These are phyloP conservation scores for Alloscopus bannaensis DNA, from an alignment of 2,888 invertebrate genomes.

Conservation along the genomic window DNA sequence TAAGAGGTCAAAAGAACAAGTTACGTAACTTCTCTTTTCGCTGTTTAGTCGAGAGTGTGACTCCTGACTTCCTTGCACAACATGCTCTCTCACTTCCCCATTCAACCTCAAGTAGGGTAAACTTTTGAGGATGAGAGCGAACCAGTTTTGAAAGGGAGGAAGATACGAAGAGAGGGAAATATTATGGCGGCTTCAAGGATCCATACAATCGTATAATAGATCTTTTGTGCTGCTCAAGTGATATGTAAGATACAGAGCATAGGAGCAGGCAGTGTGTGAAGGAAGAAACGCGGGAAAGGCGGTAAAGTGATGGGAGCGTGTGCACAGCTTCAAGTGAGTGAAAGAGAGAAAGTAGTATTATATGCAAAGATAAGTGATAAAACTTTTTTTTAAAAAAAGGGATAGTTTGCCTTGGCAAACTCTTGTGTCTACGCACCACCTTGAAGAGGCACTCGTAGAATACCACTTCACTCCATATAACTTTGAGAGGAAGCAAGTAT, in stretches of 20 bases:
- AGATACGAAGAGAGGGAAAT: constrained; percentile 1
- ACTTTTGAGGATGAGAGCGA: too few species aligned
- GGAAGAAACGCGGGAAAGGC: too few species aligned
- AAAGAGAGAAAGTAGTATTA: neutral
- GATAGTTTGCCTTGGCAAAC: constrained; percentile 6
- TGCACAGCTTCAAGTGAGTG: too few species aligned
- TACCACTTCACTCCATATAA: too few species aligned
- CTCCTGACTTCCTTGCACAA: constrained; percentile 14
- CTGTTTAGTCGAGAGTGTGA: neutral
- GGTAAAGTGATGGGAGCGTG: too few species aligned
- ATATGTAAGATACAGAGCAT: too few species aligned
- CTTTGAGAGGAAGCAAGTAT: too few species aligned
- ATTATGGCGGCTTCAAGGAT: constrained; percentile 25
- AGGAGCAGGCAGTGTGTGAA: too few species aligned
- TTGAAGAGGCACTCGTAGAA: too few species aligned
- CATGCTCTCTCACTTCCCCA: neutral
- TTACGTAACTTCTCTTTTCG: constrained; percentile 2
- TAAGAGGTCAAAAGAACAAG: constrained; percentile 28
- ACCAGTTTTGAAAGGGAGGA: neutral
- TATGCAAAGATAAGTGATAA: constrained; percentile 1
- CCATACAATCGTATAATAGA: constrained; percentile 15
- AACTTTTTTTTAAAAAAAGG: constrained; percentile 5
- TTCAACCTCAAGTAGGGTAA: neutral
- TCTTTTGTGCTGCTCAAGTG: too few species aligned
- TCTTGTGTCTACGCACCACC: too few species aligned